phyloP scores from a whole-genome alignment of 2,113 vertebrate genomes.

The Isurus oxyrinchus region DNA sequence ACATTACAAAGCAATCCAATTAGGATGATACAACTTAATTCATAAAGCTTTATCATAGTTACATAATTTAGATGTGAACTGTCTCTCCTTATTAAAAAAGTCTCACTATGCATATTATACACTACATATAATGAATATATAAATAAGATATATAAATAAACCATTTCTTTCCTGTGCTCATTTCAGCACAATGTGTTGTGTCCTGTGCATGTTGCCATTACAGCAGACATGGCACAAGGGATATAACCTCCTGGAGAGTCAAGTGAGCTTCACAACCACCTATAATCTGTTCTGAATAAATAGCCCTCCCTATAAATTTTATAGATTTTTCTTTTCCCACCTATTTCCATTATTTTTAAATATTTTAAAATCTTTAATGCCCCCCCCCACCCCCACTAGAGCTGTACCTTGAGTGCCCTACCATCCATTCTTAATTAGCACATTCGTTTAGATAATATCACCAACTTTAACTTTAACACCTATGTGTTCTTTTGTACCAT shows the following conservation, averaged over 20 bases:
- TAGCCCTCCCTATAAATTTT: too few relatives aligned
- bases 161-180: neutral
- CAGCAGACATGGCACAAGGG: neutral
- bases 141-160: too few relatives aligned
- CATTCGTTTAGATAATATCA: too few relatives aligned
- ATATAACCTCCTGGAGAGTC: neutral
- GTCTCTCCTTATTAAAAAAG: neutral
- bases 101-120: neutral
- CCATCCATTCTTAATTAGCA: too few relatives aligned
- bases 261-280: neutral
- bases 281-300: too few relatives aligned
- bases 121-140: neutral
- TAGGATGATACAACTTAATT: neutral
- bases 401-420: too few relatives aligned
- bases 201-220: neutral
- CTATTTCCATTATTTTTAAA: too few relatives aligned
- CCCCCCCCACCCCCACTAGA: too few relatives aligned
- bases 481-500: too few relatives aligned
- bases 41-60: neutral
- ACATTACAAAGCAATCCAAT: neutral
- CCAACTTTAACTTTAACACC: too few relatives aligned
- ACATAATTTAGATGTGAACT: neutral
- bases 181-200: neutral
- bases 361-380: too few relatives aligned
- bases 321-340: too few relatives aligned